Base-by-base conservation (phyloP, 1,140 invertebrate species). In the Odontomachus brunneus region DNA sequence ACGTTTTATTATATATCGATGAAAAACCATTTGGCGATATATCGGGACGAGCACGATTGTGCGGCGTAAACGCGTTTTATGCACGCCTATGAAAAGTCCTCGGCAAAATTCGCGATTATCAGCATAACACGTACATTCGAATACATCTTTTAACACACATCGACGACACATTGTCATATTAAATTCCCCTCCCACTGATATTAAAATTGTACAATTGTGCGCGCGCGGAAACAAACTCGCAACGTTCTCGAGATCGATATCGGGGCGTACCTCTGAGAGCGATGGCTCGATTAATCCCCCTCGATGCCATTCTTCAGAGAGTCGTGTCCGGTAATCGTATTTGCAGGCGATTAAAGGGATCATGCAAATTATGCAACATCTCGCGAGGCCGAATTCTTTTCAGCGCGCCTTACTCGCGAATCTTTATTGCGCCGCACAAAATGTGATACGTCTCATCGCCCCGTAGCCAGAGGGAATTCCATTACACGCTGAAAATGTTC, bases 1-100 rank as follows among this genome's bases (percentile, higher is more conserved):
- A 57, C 5, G 5, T 57, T 57, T 9, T 24, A 44, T 24, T 57
- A 33, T 33, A 33, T 24, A 57, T 57, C 87, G 82, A 49, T 78
- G 69, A 76, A 88, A 89, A 88, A 63, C 87, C 67, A 88, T 88
- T 88, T 80, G 84, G 86, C 84, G 88, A 89, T 4, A 44, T 44
- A 83, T 51, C 15, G 51, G 15, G 29, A 60, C 1, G 17, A 69
- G 66, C 65, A 1, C 22, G 66, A 51, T 38, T 38, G 7, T 38
- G 44, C 24, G 73, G 26, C 14, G 67, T 1, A 26, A 24, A 53
- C 17, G 49, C 33, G 63, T 51, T 66, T 14, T 17, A n/a, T 55
- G n/a, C 5, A 49, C 12, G n/a, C 22, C n/a, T n/a, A n/a, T n/a
- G n/a, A n/a, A n/a, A 12, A 57, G n/a, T n/a, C 29, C 24, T 2